A percentile compares a stretch with the other conserved stretches of the same genome.
Evolutionary conservation across 2,113 vertebrate genomes (phyloP).

Genomic region (Lota lota): DNA sequence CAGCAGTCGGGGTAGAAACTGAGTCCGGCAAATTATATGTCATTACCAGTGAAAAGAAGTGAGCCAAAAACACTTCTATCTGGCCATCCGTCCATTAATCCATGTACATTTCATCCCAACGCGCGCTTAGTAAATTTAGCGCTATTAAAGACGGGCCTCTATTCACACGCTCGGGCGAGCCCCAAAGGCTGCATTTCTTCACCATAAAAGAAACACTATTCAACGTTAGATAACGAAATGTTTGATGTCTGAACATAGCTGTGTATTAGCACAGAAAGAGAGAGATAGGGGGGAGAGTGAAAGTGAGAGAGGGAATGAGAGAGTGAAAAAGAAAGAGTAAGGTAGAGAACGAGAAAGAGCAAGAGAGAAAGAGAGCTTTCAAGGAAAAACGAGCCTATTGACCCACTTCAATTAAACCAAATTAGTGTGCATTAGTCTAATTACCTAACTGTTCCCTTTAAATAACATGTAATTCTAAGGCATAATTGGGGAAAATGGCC

Average conservation of each 20-base stretch:
- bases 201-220: background rate
- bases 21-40: background rate
- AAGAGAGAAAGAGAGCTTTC: background rate
- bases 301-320: background rate
- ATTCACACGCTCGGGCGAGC: background rate
- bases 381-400: conserved; percentile 1
- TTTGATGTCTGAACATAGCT: background rate
- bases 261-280: background rate
- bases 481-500: conserved; percentile 42
- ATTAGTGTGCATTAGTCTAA: conserved; percentile 44
- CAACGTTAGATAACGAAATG: background rate
- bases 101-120: background rate
- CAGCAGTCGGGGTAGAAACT: background rate
- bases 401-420: conserved; percentile 26
- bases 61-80: background rate
- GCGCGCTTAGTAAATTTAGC: background rate
- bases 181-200: background rate
- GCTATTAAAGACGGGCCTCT: background rate
- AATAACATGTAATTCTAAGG: conserved; percentile 39
- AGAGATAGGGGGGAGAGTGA: background rate
- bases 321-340: conserved; percentile 14
- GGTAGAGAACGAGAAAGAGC: conserved; percentile 3
- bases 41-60: background rate
- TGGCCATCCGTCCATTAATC: background rate
- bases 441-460: conserved; percentile 48